Conservation (phyloP, 2,797 vertebrate genomes). For the Parotocinclus haroldoi region DNA sequence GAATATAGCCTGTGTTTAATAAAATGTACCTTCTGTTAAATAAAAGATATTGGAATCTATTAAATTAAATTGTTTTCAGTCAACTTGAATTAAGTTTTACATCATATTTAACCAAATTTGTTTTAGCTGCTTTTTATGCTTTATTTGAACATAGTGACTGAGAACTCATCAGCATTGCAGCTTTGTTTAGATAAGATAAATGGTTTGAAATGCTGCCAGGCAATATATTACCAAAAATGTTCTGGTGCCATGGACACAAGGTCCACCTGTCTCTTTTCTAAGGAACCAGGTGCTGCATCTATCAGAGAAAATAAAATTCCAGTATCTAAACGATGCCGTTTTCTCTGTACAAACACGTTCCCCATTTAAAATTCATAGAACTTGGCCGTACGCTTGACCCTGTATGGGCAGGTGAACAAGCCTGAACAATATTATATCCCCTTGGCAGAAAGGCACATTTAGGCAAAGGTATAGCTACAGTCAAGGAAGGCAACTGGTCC, state of each 20-base stretch:
- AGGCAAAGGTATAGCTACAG: background rate
- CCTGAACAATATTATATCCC: background rate
- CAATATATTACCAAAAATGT: background rate
- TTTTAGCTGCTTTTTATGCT: background rate
- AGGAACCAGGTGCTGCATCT: background rate
- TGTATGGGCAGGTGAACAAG: background rate
- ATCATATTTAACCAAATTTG: too few species aligned
- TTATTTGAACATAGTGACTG: background rate
- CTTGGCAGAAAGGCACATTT: constrained; percentile 10
- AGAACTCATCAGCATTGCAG: background rate
- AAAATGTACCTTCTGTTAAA: too few species aligned
- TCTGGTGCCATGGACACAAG: background rate
- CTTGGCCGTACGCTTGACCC: background rate
- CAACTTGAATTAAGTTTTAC: too few species aligned
- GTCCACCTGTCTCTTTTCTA: background rate
- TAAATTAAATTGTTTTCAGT: too few species aligned
- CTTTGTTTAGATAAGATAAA: background rate
- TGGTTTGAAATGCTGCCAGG: constrained; percentile 4
- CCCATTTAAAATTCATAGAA: background rate
- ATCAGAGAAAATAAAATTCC: background rate
- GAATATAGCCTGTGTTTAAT: too few species aligned
- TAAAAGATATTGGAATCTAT: too few species aligned
- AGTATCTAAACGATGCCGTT: background rate
- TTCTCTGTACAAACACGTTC: background rate
- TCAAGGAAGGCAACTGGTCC: too few species aligned